phyloP scores from a whole-genome alignment of 1,140 invertebrate genomes.

The Hirudo medicinalis region DNA sequence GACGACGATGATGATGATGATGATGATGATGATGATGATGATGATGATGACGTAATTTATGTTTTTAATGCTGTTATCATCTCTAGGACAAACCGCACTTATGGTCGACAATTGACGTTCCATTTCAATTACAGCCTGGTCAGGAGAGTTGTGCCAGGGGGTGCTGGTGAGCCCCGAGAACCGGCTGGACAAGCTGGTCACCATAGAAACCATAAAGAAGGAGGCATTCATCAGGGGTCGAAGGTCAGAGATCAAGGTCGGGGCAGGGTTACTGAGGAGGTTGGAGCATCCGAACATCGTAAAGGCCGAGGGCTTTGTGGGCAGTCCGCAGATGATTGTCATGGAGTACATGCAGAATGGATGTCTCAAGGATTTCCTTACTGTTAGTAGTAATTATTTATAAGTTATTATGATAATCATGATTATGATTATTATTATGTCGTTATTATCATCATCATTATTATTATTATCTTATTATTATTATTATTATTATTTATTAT shows the following conservation, averaged over 20 bases:
- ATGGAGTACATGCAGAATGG: neutral
- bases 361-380: constrained; percentile 10
- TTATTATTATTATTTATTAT: no score
- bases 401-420: no score
- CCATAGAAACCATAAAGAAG: constrained; percentile 6
- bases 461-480: no score
- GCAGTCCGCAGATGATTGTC: neutral
- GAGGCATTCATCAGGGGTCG: neutral
- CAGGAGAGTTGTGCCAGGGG: neutral
- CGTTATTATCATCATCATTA: no score
- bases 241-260: neutral
- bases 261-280: neutral
- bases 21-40: no score
- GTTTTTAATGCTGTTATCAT: no score
- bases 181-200: neutral
- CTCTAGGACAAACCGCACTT: no score
- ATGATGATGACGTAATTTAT: no score
- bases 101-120: no score
- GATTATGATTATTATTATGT: no score
- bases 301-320: neutral
- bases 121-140: neutral
- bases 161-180: neutral
- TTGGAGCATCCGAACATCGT: neutral
- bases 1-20: no score
- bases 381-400: neutral